Evolutionary conservation across 92 coral and sea anemone species (phyloP), one percentile per base, ranked within the genome.

Genomic region (Zoanthus gigantus): DNA sequence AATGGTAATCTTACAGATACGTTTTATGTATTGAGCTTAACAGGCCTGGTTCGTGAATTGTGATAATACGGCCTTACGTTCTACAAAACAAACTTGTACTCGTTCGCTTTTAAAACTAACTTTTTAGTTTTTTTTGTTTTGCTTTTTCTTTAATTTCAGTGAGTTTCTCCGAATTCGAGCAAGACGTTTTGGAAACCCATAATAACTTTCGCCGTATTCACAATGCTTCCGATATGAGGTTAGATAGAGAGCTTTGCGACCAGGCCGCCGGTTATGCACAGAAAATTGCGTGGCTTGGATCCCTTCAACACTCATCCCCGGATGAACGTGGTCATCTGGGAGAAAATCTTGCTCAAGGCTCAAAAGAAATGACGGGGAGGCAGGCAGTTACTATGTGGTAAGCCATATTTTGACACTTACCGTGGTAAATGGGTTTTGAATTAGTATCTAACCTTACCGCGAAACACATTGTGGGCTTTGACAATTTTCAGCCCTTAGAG

Each of bases 341-440:
- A 18, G 98, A 95, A 71, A 95, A 95, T 60, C 93, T 95, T 7
- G 78, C 89, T 16, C 91, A 90, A 93, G 96, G 91, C 16, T 94
- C 96, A 45, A 88, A 13, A 37, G 2, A 16, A 3, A 58, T 48
- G 91, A 63, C 77, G 29, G 87, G 72, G 23, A 42, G 37, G 48
- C 30, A 46, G 60, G 86, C 73, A 44, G 80, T 61, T 47, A 73
- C 52, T 0, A 74, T 45, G 88, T 88, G 37, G 78, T 69, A 67
- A 89, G 78, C 60, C 37, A 17, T 42, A 2, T 9, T 9, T 10
- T n/a, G 46, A 16, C 42, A 48, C 52, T 4, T 4, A 47, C 52
- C 52, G 8, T 47, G 52, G 4, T 47, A 47, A 4, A 47, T 4
- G 52, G 52, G 23, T 23, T 23, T 23, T 23, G 23, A 23, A 23